A percentile compares a stretch with the other conserved stretches of the same genome.
Evolutionary conservation across 2,888 invertebrate species (phyloP).

Genomic region (Microchrysa polita): DNA sequence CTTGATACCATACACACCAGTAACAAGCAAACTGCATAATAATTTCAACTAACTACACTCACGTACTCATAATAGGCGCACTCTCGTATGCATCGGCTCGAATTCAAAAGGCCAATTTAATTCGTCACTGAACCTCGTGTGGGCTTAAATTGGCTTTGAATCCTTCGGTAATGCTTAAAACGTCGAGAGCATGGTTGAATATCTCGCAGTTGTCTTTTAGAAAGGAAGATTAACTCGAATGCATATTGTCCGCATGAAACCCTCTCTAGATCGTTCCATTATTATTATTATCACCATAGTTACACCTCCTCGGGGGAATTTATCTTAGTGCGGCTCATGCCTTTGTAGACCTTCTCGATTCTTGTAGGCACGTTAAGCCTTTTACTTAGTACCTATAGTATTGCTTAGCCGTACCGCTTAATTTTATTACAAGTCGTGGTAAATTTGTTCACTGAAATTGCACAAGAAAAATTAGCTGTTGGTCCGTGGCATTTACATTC

Average conservation of each 20-base stretch:
- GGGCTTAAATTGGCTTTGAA: background rate
- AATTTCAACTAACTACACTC: background rate
- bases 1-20: background rate
- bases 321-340: background rate
- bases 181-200: background rate
- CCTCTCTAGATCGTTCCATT: background rate
- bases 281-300: too few species aligned
- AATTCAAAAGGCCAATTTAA: background rate
- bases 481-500: background rate
- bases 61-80: too few species aligned
- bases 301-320: background rate
- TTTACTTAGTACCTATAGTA: background rate
- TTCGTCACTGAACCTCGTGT: background rate
- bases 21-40: slow-evolving; percentile 4
- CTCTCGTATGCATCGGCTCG: background rate
- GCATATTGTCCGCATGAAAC: background rate
- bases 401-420: background rate
- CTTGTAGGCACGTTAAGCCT: background rate
- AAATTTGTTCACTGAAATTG: background rate
- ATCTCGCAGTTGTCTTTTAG: background rate
- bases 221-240: background rate
- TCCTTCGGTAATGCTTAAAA: background rate
- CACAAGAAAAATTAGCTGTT: background rate
- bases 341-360: background rate
- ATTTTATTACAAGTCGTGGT: slow-evolving; percentile 4